phyloP scores from a whole-genome alignment of 2,888 invertebrate genomes.

The Timandra comae region DNA sequence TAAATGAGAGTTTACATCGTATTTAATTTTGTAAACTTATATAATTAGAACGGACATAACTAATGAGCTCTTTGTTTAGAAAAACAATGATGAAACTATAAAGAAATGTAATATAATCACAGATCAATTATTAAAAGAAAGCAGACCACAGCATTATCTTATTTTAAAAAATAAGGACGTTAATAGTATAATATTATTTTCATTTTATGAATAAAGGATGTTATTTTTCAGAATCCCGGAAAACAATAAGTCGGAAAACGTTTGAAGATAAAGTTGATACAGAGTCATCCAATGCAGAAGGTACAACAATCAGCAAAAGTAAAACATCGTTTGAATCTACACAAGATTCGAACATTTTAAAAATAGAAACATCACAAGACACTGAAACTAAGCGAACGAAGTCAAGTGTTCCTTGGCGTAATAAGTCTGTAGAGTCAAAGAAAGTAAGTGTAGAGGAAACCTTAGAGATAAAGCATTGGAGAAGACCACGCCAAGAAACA shows the following conservation, averaged over 20 bases:
- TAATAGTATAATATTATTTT: conserved; percentile 1
- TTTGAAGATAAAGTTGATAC: conserved; percentile 44
- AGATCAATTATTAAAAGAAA: too few relatives aligned
- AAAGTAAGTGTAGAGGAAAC: conserved; percentile 26
- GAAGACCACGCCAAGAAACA: conserved; percentile 28
- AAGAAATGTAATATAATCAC: too few relatives aligned
- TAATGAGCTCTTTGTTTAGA: too few relatives aligned
- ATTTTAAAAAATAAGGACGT: too few relatives aligned
- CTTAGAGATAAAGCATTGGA: conserved; percentile 38
- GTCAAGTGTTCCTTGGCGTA: conserved; percentile 56
- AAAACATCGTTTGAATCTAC: conserved; percentile 47
- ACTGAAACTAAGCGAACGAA: conserved; percentile 39
- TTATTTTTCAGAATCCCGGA: conserved; percentile 48
- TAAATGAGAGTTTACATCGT: too few relatives aligned
- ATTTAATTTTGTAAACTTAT: too few relatives aligned
- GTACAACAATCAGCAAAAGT: conserved; percentile 26
- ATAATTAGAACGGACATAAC: too few relatives aligned
- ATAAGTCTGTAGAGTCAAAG: conserved; percentile 22
- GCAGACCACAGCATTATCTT: too few relatives aligned
- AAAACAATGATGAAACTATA: too few relatives aligned
- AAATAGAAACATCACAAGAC: conserved; percentile 46
- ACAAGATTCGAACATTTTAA: conserved; percentile 59
- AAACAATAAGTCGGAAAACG: conserved; percentile 35
- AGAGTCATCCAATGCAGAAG: conserved; percentile 25
- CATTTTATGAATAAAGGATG: too few relatives aligned